Conservation (phyloP, 2,113 vertebrate species). For the Ploceus nigricollis region DNA sequence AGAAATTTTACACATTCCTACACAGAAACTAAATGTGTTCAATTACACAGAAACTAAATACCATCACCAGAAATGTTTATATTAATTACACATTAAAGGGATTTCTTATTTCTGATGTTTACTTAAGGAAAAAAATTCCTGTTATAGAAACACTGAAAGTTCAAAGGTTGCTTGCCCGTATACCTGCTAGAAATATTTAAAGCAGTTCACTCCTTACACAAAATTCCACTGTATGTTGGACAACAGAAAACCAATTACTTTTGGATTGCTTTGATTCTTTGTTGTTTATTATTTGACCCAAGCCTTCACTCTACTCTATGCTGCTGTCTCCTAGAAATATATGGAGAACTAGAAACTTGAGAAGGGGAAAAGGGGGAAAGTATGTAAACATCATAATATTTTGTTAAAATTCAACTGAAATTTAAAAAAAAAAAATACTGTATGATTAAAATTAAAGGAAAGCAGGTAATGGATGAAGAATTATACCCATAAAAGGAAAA, state of each 20-base stretch:
- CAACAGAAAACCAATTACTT: background rate
- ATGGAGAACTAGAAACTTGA: background rate
- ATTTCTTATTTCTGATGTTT: background rate
- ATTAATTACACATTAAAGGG: background rate
- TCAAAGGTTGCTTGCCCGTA: background rate
- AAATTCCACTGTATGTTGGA: background rate
- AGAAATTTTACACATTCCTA: background rate
- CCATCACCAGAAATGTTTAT: background rate
- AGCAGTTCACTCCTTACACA: background rate
- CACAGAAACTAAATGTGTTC: background rate
- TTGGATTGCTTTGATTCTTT: background rate
- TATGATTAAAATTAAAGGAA: background rate
- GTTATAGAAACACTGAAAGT: background rate
- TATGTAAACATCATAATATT: background rate
- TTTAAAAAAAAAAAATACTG: background rate
- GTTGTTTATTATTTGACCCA: background rate
- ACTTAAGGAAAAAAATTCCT: background rate
- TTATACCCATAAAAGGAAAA: background rate
- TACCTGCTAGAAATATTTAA: background rate
- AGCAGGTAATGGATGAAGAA: background rate
- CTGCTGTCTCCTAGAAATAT: background rate
- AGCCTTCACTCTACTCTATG: background rate
- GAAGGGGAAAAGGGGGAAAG: background rate
- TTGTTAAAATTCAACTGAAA: background rate
- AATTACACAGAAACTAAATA: background rate